These are phyloP conservation scores for Cyclura pinguis DNA, from an alignment of 2,797 vertebrate species.

Conservation along the genomic window DNA sequence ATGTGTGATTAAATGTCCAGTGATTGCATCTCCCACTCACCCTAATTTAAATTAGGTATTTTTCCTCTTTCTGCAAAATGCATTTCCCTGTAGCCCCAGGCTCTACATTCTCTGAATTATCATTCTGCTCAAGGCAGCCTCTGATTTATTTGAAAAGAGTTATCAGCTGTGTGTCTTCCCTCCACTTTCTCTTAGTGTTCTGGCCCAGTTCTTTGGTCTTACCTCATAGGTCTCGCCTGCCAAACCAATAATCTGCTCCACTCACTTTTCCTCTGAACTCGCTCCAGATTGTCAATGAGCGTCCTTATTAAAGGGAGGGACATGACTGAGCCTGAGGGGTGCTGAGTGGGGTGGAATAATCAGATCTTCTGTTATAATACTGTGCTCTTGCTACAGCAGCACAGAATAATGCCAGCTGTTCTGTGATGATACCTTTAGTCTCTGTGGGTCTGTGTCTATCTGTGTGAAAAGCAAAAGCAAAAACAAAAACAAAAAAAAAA, in stretches of 20 bases:
- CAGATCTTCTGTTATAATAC: background rate
- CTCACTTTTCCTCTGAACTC: constrained; percentile 37
- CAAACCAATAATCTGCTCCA: constrained; percentile 14
- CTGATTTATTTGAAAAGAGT: constrained; percentile 13
- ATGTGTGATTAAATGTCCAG: background rate
- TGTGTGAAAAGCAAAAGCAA: background rate
- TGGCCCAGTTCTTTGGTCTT: constrained; percentile 21
- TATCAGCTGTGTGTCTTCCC: background rate
- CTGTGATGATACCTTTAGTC: background rate
- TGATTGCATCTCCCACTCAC: background rate
- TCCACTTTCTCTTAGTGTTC: background rate
- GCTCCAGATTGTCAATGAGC: constrained; percentile 21
- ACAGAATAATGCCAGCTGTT: background rate
- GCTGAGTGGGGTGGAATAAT: constrained; percentile 13
- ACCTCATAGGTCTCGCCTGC: constrained; percentile 34
- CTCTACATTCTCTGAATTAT: background rate
- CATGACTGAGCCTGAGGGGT: background rate
- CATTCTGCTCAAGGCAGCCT: constrained; percentile 2
- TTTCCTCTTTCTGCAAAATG: background rate
- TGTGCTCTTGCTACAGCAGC: background rate
- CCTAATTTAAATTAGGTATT: background rate
- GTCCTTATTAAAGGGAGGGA: constrained; percentile 18
- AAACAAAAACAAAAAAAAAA: background rate
- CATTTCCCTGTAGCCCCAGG: background rate
- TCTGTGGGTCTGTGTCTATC: background rate